Evolutionary conservation across 2,113 vertebrate genomes (phyloP).

Genomic region (Macrotis lagotis): DNA sequence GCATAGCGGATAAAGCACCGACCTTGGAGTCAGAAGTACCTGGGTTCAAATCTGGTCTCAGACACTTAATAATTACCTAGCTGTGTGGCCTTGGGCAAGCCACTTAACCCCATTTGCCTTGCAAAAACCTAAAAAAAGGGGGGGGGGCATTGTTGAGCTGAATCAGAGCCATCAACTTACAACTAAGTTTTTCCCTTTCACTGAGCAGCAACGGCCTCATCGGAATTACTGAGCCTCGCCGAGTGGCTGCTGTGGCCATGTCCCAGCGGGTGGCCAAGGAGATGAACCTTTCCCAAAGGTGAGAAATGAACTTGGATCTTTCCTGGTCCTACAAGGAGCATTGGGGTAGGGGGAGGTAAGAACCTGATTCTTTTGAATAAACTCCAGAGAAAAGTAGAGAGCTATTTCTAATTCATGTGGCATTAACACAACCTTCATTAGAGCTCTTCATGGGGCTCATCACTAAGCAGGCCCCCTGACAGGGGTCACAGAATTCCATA

Average conservation of each 20-base stretch:
- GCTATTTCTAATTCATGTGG: neutral
- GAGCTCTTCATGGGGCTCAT: too few relatives aligned
- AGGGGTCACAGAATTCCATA: neutral
- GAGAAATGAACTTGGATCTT: conserved; percentile 3
- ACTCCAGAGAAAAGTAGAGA: neutral
- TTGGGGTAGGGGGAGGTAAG: neutral
- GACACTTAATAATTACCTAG: too few relatives aligned
- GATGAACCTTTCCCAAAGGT: conserved; percentile 95
- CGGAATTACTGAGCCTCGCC: conserved; percentile 94
- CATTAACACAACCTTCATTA: too few relatives aligned
- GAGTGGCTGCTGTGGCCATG: conserved; percentile 96
- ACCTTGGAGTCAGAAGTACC: too few relatives aligned
- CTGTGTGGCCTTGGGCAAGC: too few relatives aligned
- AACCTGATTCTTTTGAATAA: neutral
- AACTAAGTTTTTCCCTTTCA: neutral
- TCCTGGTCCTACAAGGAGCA: neutral
- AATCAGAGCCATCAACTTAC: neutral
- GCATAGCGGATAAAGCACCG: too few relatives aligned
- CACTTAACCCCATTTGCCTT: too few relatives aligned
- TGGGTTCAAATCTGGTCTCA: too few relatives aligned
- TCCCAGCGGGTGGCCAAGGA: conserved; percentile 95
- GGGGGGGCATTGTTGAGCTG: too few relatives aligned
- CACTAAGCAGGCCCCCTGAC: too few relatives aligned
- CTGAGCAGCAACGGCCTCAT: conserved; percentile 85
- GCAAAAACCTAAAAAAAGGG: too few relatives aligned